A percentile compares a stretch with the other conserved stretches of the same genome.
Evolutionary conservation across 2,888 invertebrate genomes (phyloP).

Genomic region (Thalpophila matura): DNA sequence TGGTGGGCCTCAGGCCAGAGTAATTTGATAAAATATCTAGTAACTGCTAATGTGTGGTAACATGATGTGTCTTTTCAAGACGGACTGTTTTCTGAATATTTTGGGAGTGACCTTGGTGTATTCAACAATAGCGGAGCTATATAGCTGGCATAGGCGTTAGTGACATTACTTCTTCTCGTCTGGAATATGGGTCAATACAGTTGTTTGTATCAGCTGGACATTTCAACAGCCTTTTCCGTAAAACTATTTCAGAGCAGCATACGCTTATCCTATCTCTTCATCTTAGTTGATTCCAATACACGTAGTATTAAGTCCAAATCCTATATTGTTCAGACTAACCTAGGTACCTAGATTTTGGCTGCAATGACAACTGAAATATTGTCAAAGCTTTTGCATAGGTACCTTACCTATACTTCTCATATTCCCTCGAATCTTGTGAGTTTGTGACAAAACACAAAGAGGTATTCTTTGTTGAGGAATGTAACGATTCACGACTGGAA

Average conservation of each 20-base stretch:
- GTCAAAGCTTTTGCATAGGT: no score
- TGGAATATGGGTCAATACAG: no score
- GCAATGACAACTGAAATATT: no score
- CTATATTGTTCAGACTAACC: no score
- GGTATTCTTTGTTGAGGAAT: background rate
- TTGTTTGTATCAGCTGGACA: background rate
- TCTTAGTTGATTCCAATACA: no score
- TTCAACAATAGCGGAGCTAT: background rate
- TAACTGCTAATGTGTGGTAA: background rate
- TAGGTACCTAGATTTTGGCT: no score
- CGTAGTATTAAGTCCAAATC: no score
- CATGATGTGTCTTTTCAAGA: background rate
- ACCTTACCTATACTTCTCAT: no score
- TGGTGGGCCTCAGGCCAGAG: background rate
- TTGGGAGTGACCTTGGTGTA: background rate
- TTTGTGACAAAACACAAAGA: background rate
- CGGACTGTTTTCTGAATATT: background rate
- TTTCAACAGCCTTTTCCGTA: background rate
- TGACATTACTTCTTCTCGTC: background rate
- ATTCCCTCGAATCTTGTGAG: no score
- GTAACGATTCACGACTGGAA: background rate
- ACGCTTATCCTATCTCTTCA: no score
- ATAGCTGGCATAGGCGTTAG: background rate
- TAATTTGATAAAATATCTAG: slow-evolving; percentile 13
- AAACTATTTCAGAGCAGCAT: no score